Percentiles rank a stretch among this genome's conserved stretches.
phyloP scores from a whole-genome alignment of 2,113 vertebrate species.

The Pterocles gutturalis region DNA sequence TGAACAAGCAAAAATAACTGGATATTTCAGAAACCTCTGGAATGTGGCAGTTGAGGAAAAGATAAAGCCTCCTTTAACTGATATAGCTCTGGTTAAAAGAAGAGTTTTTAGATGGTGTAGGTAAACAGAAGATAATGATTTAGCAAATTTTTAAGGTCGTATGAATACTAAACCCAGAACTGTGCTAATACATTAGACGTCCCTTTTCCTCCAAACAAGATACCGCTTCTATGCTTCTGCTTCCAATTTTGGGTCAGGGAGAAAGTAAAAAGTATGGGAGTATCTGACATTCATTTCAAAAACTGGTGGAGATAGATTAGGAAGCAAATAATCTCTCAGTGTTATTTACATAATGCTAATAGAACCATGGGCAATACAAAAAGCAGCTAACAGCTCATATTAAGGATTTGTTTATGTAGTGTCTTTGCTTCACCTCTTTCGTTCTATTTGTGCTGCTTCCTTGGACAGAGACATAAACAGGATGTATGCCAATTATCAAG shows the following conservation, averaged over 20 bases:
- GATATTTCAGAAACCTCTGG: neutral
- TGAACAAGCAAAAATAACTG: neutral
- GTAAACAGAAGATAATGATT: neutral
- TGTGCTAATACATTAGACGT: neutral
- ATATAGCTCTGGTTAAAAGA: neutral
- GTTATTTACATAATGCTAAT: neutral
- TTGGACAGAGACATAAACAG: slow-evolving; percentile 26
- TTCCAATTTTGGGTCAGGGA: neutral
- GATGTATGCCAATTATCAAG: slow-evolving; percentile 23
- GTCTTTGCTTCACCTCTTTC: neutral
- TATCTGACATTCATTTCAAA: neutral
- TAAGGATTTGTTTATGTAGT: neutral
- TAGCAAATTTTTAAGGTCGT: neutral
- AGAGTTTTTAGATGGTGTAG: neutral
- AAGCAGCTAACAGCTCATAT: neutral
- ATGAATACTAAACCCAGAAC: neutral
- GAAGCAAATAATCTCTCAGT: neutral
- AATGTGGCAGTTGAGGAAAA: neutral
- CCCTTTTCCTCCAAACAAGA: neutral
- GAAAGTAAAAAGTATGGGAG: neutral
- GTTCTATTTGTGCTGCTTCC: neutral
- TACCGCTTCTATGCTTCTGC: neutral
- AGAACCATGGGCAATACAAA: neutral
- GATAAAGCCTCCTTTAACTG: neutral
- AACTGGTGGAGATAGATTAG: neutral